phyloP scores from a whole-genome alignment of 2,113 vertebrate genomes.

The Leuciscus idus region DNA sequence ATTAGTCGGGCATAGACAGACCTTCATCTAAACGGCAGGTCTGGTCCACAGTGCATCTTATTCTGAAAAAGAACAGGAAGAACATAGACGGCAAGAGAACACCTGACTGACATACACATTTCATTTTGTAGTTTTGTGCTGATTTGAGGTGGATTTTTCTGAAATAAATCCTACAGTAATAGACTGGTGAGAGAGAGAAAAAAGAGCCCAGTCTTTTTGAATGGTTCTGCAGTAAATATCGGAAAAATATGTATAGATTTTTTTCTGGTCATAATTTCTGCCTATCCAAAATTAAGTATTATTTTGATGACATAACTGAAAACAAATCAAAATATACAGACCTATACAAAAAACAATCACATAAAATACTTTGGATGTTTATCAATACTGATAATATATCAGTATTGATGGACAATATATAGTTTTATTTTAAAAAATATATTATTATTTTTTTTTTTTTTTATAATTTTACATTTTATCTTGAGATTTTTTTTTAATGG shows the following conservation, averaged over 20 bases:
- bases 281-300: neutral
- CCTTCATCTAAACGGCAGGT: neutral
- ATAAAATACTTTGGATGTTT: no score
- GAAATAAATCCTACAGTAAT: neutral
- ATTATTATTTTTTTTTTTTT: no score
- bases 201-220: neutral
- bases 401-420: no score
- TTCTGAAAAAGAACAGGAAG: neutral
- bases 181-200: neutral
- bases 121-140: neutral
- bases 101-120: constrained; percentile 1
- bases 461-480: no score
- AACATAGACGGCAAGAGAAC: neutral
- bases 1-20: neutral
- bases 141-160: neutral
- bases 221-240: neutral
- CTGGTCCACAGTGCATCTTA: neutral
- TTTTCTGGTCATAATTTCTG: neutral
- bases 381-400: no score
- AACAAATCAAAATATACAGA: neutral
- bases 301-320: neutral
- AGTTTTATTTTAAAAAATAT: no score
- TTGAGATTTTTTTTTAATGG: no score
- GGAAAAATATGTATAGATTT: neutral
- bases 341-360: neutral